Conservation (phyloP, 1,140 invertebrate species). For the Pachyrhynchus sulphureomaculatus region DNA sequence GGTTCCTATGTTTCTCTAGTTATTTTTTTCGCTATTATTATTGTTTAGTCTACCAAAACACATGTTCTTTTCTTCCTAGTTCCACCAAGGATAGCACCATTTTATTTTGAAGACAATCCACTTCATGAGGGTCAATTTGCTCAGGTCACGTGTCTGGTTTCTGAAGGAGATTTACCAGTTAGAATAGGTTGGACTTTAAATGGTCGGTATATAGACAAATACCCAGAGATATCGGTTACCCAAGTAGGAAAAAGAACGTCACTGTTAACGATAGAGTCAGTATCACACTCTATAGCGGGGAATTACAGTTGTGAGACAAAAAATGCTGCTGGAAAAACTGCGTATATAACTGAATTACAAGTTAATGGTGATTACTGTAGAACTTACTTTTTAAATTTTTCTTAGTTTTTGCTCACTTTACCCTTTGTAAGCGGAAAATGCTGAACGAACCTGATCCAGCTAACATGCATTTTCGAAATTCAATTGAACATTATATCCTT, state of each 20-base stretch:
- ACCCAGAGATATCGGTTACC: constrained; percentile 56
- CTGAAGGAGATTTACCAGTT: constrained; percentile 69
- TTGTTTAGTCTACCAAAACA: neutral
- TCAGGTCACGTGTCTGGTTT: constrained; percentile 70
- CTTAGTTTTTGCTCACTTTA: constrained; percentile 34
- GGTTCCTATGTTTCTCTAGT: constrained; percentile 1
- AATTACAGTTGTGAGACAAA: constrained; percentile 77
- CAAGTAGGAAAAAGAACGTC: constrained; percentile 50
- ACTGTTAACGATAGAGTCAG: constrained; percentile 69
- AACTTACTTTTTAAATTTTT: constrained; percentile 1
- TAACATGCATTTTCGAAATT: too few species aligned
- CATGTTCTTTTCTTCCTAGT: constrained; percentile 50
- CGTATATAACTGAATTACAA: constrained; percentile 65
- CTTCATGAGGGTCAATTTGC: constrained; percentile 72
- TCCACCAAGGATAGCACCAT: constrained; percentile 67
- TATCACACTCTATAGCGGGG: constrained; percentile 69
- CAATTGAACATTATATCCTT: too few species aligned
- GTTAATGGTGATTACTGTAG: constrained; percentile 59
- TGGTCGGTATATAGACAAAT: constrained; percentile 52
- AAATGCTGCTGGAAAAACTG: constrained; percentile 71
- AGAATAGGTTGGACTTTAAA: constrained; percentile 68
- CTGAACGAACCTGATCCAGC: too few species aligned
- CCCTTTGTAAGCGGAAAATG: neutral
- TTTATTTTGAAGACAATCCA: constrained; percentile 66
- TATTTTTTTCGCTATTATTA: constrained; percentile 14